Percentiles rank a stretch among this genome's conserved stretches.
phyloP scores from a whole-genome alignment of 2,797 vertebrate species.

The Apodemus agrarius region DNA sequence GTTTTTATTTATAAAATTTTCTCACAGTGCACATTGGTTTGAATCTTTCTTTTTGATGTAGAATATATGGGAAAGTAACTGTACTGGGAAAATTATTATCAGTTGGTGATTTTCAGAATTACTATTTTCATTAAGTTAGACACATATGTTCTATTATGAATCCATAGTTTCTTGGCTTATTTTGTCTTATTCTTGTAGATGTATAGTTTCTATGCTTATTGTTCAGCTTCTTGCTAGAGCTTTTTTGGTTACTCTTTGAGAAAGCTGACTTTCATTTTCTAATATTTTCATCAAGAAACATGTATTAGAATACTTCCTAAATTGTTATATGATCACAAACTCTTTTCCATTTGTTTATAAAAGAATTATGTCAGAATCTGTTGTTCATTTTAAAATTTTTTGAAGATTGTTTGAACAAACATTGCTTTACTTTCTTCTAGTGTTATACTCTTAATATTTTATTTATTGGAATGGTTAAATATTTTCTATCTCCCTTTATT shows the following conservation, averaged over 20 bases:
- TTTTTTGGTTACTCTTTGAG: background rate
- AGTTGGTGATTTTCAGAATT: background rate
- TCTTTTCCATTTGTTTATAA: slow-evolving; percentile 46
- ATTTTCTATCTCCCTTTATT: background rate
- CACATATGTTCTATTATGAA: background rate
- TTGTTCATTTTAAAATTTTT: background rate
- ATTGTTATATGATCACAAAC: background rate
- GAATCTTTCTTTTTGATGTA: background rate
- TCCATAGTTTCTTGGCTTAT: background rate
- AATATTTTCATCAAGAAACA: background rate
- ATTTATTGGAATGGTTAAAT: slow-evolving; percentile 35
- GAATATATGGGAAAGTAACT: background rate
- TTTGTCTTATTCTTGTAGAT: background rate
- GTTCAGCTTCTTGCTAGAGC: background rate
- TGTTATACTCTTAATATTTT: background rate
- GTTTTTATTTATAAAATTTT: background rate
- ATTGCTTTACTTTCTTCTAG: slow-evolving; percentile 13
- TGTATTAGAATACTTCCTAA: background rate
- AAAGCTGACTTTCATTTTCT: background rate
- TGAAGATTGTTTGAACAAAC: background rate
- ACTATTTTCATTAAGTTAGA: background rate
- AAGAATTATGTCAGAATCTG: background rate
- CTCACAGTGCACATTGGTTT: background rate
- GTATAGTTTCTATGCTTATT: background rate
- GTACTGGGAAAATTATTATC: background rate